Percentiles rank a stretch among this genome's conserved stretches.
Evolutionary conservation across 2,888 invertebrate species (phyloP).

Genomic region (Xylocampa areola): DNA sequence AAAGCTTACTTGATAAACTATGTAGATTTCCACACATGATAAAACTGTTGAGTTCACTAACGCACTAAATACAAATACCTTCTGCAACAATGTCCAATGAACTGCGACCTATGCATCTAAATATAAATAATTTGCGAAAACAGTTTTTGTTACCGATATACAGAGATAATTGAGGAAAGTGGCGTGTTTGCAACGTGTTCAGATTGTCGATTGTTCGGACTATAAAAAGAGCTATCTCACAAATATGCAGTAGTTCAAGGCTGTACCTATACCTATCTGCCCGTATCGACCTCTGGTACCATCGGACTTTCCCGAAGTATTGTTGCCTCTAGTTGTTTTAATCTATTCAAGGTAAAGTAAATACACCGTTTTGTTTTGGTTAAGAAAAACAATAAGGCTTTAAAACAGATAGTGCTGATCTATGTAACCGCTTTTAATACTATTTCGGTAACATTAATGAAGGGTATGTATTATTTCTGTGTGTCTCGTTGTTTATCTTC

Average conservation of each 20-base stretch:
- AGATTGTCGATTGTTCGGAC: not conserved
- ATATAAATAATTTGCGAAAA: conserved; percentile 10
- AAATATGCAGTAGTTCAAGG: not conserved
- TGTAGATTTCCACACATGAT: no score
- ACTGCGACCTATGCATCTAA: not conserved
- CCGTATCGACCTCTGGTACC: conserved; percentile 1
- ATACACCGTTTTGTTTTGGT: no score
- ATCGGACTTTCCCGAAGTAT: not conserved
- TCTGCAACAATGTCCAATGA: conserved; percentile 36
- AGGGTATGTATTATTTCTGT: no score
- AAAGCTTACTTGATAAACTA: no score
- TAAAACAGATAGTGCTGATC: no score
- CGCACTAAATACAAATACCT: no score
- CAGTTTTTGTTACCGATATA: conserved; percentile 42
- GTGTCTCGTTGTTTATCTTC: no score
- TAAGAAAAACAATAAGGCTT: no score
- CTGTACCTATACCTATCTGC: not conserved
- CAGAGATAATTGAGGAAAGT: conserved; percentile 32
- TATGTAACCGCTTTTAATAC: no score
- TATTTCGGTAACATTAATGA: no score
- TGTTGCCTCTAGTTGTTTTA: not conserved
- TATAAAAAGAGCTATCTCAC: not conserved
- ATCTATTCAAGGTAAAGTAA: no score
- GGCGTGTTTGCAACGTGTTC: conserved; percentile 1
- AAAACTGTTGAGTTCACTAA: no score